Percentiles rank a stretch among this genome's conserved stretches.
Conservation (phyloP, 1,140 invertebrate species). For the Drosophila sturtevanti region DNA sequence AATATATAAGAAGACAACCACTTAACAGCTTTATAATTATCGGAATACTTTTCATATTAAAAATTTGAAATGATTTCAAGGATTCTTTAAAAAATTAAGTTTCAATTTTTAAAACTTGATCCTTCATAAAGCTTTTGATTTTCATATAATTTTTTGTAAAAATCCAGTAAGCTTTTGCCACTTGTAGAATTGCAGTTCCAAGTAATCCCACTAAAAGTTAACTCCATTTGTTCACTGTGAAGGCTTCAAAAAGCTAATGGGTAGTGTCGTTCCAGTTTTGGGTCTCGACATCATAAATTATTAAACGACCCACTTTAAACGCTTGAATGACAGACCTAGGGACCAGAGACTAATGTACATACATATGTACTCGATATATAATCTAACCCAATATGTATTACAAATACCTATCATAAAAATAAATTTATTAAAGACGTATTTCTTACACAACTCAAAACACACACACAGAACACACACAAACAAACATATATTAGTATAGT, state of each 20-base stretch:
- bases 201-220: neutral
- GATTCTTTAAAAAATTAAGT: neutral
- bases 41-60: neutral
- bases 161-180: no score
- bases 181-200: no score
- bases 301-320: constrained; percentile 42
- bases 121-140: neutral
- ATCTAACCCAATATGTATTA: constrained; percentile 34
- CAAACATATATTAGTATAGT: neutral
- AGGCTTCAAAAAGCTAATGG: no score
- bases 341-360: constrained; percentile 23
- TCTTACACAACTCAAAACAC: constrained; percentile 61
- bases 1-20: no score
- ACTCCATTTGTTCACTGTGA: neutral
- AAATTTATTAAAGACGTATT: constrained; percentile 68
- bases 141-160: neutral
- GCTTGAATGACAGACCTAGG: constrained; percentile 22
- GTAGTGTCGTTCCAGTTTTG: neutral
- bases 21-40: no score
- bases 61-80: neutral
- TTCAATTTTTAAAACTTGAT: neutral
- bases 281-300: constrained; percentile 3
- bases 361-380: constrained; percentile 5
- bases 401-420: constrained; percentile 45
- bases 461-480: constrained; percentile 38